phyloP scores from a whole-genome alignment of 2,797 vertebrate genomes.

The Intellagama lesueurii region DNA sequence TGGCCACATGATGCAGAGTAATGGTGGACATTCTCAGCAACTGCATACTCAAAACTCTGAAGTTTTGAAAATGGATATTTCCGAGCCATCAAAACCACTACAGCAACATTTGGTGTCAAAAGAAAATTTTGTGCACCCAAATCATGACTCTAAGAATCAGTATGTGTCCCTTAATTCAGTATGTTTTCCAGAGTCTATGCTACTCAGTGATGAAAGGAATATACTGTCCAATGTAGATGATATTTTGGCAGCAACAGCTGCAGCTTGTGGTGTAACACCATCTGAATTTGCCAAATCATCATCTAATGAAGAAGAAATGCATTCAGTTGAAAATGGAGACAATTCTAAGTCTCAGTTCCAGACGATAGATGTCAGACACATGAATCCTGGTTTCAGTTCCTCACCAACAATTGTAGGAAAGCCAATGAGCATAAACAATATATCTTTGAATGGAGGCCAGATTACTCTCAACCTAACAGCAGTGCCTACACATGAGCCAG shows the following conservation, averaged over 20 bases:
- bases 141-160: conserved; percentile 91
- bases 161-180: conserved; percentile 93
- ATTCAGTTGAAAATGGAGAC: conserved; percentile 79
- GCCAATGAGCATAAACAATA: conserved; percentile 82
- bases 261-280: conserved; percentile 92
- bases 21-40: conserved; percentile 83
- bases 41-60: conserved; percentile 85
- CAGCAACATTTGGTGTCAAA: conserved; percentile 85
- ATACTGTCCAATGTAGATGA: conserved; percentile 98
- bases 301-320: conserved; percentile 85
- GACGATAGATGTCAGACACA: conserved; percentile 85
- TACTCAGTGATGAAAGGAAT: conserved; percentile 93
- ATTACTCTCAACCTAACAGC: conserved; percentile 84
- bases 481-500: conserved; percentile 77
- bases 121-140: conserved; percentile 87
- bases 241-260: conserved; percentile 96
- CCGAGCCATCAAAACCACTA: conserved; percentile 85
- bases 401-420: conserved; percentile 84
- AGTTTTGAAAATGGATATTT: conserved; percentile 83
- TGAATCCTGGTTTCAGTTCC: conserved; percentile 86
- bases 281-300: conserved; percentile 94
- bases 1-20: conserved; percentile 85
- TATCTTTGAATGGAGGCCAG: conserved; percentile 89
- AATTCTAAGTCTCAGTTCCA: conserved; percentile 89
- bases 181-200: conserved; percentile 95